Percentiles rank a stretch among this genome's conserved stretches.
These are phyloP conservation scores for Meleagris gallopavo DNA, from an alignment of 2,113 vertebrate species.

Conservation along the genomic window DNA sequence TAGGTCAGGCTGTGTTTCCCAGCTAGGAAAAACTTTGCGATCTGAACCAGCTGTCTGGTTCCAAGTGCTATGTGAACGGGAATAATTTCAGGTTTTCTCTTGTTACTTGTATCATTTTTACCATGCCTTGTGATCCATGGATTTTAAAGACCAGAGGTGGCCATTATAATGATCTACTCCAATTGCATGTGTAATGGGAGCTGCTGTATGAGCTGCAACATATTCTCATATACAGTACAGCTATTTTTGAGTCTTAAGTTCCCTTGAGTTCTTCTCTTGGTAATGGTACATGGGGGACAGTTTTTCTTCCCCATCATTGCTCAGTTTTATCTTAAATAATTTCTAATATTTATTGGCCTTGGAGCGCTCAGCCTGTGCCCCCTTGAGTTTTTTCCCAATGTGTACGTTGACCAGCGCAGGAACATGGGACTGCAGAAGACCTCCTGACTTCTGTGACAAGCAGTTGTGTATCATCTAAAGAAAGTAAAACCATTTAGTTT, in stretches of 20 bases:
- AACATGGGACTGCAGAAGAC: neutral
- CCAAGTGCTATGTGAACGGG: neutral
- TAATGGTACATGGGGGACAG: neutral
- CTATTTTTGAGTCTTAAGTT: conserved; percentile 17
- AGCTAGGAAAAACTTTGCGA: neutral
- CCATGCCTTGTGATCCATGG: conserved; percentile 12
- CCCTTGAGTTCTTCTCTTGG: neutral
- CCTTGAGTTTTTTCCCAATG: neutral
- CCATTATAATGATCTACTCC: conserved; percentile 2
- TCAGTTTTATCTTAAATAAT: neutral
- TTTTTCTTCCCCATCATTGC: neutral
- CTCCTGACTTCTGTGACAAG: neutral
- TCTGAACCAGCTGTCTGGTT: neutral
- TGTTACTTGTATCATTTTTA: conserved; percentile 9
- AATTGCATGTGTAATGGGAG: neutral
- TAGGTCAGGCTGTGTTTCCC: neutral
- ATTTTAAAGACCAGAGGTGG: conserved; percentile 33
- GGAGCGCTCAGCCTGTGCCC: neutral
- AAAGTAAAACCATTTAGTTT: neutral
- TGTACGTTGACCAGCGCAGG: neutral
- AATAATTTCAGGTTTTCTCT: neutral
- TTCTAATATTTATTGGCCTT: neutral
- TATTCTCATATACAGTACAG: neutral
- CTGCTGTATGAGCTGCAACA: neutral
- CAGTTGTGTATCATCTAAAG: neutral